Evolutionary conservation across 2,797 vertebrate species (phyloP).

Genomic region (Apogon hyalosoma): DNA sequence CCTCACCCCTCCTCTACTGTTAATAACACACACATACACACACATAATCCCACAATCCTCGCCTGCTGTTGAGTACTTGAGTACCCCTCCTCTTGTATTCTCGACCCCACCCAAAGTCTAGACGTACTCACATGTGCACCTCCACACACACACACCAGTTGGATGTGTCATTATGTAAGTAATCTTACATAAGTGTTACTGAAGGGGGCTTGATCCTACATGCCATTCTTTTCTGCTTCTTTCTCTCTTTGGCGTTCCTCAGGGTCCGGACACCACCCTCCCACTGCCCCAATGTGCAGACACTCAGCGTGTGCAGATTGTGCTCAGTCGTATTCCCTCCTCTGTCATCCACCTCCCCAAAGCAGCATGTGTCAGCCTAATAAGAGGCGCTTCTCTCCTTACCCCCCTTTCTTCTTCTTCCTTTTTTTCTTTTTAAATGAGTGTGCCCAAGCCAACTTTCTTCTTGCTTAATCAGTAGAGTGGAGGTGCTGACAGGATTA

Average conservation of each 20-base stretch:
- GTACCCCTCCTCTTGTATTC: conserved; percentile 56
- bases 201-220: conserved; percentile 58
- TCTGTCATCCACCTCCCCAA: conserved; percentile 28
- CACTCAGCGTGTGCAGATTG: conserved; percentile 37
- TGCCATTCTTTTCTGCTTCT: conserved; percentile 38
- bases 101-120: conserved; percentile 55
- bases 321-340: conserved; percentile 23
- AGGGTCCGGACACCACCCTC: conserved; percentile 13
- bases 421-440: conserved; percentile 17
- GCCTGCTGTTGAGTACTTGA: conserved; percentile 65
- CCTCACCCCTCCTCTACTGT: conserved; percentile 16
- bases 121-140: conserved; percentile 25
- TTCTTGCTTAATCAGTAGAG: conserved; percentile 22
- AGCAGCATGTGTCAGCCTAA: conserved; percentile 40
- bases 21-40: conserved; percentile 53
- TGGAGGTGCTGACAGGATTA: conserved; percentile 50
- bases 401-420: neutral
- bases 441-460: conserved; percentile 25
- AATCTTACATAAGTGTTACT: conserved; percentile 75
- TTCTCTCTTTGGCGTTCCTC: conserved; percentile 38
- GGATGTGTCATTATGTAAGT: conserved; percentile 73
- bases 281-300: conserved; percentile 31
- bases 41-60: conserved; percentile 80
- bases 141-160: conserved; percentile 22
- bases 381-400: conserved; percentile 8